A percentile compares a stretch with the other conserved stretches of the same genome.
phyloP scores from a whole-genome alignment of 2,113 vertebrate species.

The Brachyhypopomus occidentalis region DNA sequence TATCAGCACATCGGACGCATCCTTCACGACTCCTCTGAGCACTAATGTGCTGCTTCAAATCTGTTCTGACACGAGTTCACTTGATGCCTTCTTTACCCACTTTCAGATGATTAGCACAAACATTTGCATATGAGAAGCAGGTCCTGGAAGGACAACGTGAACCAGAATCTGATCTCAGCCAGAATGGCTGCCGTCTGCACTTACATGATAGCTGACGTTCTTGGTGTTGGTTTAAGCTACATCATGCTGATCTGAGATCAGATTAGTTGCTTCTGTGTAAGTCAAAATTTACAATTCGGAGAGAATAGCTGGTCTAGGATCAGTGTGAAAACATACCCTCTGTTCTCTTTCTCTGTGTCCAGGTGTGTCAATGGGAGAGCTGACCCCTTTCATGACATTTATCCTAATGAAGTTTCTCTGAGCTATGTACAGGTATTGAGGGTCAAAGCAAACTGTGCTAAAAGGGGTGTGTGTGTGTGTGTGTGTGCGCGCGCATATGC shows the following conservation, averaged over 20 bases:
- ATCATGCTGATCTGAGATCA: not conserved
- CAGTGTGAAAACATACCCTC: not conserved
- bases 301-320: not conserved
- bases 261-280: not conserved
- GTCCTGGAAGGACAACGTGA: not conserved
- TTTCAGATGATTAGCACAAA: conserved; percentile 22
- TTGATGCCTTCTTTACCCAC: conserved; percentile 13
- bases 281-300: not conserved
- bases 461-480: conserved; percentile 29
- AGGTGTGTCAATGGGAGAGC: not conserved
- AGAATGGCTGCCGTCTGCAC: conserved; percentile 9
- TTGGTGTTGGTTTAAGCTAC: not conserved
- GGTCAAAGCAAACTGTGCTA: not conserved
- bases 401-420: conserved; percentile 6
- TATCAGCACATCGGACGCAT: conserved; percentile 22
- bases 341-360: not conserved
- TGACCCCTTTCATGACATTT: conserved; percentile 20
- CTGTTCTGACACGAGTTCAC: conserved; percentile 2
- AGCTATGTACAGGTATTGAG: conserved; percentile 1
- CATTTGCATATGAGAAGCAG: not conserved
- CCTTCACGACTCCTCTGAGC: conserved; percentile 13
- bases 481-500: not conserved
- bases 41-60: not conserved
- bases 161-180: conserved; percentile 12
- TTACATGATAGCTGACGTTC: not conserved